phyloP scores from a whole-genome alignment of 2,888 invertebrate genomes.

The Empis stercorea region DNA sequence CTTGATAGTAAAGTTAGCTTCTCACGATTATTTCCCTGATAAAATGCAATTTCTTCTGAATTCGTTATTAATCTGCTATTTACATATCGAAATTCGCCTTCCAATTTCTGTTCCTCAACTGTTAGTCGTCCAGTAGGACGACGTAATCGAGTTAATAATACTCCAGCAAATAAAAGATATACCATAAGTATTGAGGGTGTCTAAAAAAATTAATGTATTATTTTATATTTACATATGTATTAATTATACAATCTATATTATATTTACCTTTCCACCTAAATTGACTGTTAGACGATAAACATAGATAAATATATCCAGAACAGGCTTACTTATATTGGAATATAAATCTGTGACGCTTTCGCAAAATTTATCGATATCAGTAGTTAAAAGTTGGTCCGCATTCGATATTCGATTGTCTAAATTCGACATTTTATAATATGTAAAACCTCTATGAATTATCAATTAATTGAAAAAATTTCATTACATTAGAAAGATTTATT shows the following conservation, averaged over 20 bases:
- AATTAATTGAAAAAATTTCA: conserved; percentile 2
- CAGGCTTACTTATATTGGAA: conserved; percentile 90
- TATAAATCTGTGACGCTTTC: conserved; percentile 91
- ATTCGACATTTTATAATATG: conserved; percentile 94
- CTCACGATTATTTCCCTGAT: conserved; percentile 74
- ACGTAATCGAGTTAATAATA: conserved; percentile 72
- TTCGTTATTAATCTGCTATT: conserved; percentile 94
- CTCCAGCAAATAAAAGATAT: conserved; percentile 78
- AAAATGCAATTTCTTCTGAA: conserved; percentile 72
- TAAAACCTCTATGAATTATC: conserved; percentile 57
- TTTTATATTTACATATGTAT: neutral
- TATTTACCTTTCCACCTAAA: conserved; percentile 60
- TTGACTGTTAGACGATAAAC: conserved; percentile 77
- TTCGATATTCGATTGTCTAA: conserved; percentile 90
- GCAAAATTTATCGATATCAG: conserved; percentile 96
- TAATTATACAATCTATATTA: neutral
- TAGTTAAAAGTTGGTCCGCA: conserved; percentile 89
- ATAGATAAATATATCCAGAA: conserved; percentile 89
- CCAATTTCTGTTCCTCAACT: conserved; percentile 89
- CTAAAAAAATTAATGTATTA: conserved; percentile 31
- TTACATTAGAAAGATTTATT: conserved; percentile 1
- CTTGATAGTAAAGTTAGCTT: conserved; percentile 76
- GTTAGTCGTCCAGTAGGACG: conserved; percentile 80
- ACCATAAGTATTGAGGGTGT: conserved; percentile 81
- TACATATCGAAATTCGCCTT: conserved; percentile 95